phyloP scores from a whole-genome alignment of 2,113 vertebrate species.

The Phrynosoma blainvillii region DNA sequence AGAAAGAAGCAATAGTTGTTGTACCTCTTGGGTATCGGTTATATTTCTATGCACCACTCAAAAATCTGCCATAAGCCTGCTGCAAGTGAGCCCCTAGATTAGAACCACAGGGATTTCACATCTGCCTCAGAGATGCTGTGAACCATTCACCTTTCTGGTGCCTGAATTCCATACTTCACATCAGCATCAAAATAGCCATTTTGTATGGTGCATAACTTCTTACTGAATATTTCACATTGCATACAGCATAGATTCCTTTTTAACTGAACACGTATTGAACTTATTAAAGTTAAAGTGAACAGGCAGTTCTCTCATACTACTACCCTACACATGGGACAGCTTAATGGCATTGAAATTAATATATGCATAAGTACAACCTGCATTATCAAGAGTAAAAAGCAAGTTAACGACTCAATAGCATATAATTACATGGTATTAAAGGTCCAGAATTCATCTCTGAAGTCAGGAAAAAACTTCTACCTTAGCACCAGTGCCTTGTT shows the following conservation, averaged over 20 bases:
- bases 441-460: rapidly evolving
- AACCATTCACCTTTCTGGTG: not conserved
- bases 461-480: slow-evolving; percentile 17
- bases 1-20: not conserved
- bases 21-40: too few species aligned
- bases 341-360: slow-evolving; percentile 71
- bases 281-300: slow-evolving; percentile 64
- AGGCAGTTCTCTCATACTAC: slow-evolving; percentile 58
- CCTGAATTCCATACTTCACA: not conserved
- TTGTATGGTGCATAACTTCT: slow-evolving; percentile 30
- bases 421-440: slow-evolving; percentile 44
- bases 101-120: not conserved
- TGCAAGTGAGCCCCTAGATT: not conserved
- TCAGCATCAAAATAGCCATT: not conserved
- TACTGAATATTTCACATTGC: slow-evolving; percentile 59
- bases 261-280: slow-evolving; percentile 43
- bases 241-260: slow-evolving; percentile 57
- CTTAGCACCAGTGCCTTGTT: not conserved
- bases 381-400: slow-evolving; percentile 57
- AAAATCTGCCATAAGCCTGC: not conserved
- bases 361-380: slow-evolving; percentile 74
- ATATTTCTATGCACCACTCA: not conserved
- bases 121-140: not conserved
- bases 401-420: slow-evolving; percentile 57
- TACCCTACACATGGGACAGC: slow-evolving; percentile 63